These are phyloP conservation scores for Melieria omissa DNA, from an alignment of 2,888 invertebrate species.

Conservation along the genomic window DNA sequence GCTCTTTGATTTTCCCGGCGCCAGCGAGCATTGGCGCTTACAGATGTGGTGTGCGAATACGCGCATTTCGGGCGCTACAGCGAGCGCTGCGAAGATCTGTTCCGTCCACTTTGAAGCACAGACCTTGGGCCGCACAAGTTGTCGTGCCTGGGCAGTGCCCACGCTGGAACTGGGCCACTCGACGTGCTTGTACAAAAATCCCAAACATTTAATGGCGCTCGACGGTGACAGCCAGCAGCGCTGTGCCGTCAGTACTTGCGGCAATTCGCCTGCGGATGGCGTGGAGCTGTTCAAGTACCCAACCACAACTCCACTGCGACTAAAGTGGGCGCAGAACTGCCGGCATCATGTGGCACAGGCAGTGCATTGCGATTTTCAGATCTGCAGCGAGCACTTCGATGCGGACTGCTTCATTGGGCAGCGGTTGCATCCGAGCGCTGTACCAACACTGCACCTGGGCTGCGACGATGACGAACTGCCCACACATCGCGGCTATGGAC, in stretches of 20 bases:
- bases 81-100: constrained; percentile 44
- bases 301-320: constrained; percentile 46
- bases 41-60: constrained; percentile 57
- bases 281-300: constrained; percentile 50
- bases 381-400: constrained; percentile 52
- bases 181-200: constrained; percentile 41
- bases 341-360: constrained; percentile 55
- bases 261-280: constrained; percentile 47
- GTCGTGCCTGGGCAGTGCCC: constrained; percentile 55
- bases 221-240: constrained; percentile 34
- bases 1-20: constrained; percentile 40
- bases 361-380: constrained; percentile 51
- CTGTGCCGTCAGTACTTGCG: constrained; percentile 51
- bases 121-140: constrained; percentile 47
- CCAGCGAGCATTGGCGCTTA: constrained; percentile 47
- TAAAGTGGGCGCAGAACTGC: constrained; percentile 55
- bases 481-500: constrained; percentile 28
- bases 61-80: constrained; percentile 35
- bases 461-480: constrained; percentile 50
- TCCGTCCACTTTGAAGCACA: constrained; percentile 53
- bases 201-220: constrained; percentile 40
- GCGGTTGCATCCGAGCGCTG: constrained; percentile 44
- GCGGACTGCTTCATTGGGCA: constrained; percentile 47
- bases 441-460: constrained; percentile 51
- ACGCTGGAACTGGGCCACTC: constrained; percentile 53